Percentiles rank a stretch among this genome's conserved stretches.
These are phyloP conservation scores for Takifugu rubripes DNA, from an alignment of 2,797 vertebrate genomes.

Conservation along the genomic window DNA sequence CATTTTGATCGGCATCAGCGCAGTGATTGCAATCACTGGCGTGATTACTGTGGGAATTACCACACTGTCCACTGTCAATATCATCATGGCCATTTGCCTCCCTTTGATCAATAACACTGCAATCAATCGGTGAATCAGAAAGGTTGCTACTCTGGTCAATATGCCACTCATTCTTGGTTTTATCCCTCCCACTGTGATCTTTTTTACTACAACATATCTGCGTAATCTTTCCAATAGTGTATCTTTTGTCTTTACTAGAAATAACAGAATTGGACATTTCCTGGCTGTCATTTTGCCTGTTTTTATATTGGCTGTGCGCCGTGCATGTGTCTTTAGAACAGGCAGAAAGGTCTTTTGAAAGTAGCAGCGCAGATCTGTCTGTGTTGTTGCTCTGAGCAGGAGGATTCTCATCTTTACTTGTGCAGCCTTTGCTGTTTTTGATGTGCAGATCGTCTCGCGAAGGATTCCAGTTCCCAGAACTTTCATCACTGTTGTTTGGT, in stretches of 20 bases:
- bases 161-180: constrained; percentile 9
- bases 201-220: not conserved
- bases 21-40: constrained; percentile 30
- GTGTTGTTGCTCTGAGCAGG: not conserved
- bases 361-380: constrained; percentile 2
- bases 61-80: constrained; percentile 19
- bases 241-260: not conserved
- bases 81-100: not conserved
- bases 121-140: constrained; percentile 12
- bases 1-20: not conserved
- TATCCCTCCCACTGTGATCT: not conserved
- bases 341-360: not conserved
- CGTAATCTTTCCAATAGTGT: not conserved
- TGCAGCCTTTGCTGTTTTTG: not conserved
- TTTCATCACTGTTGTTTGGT: not conserved
- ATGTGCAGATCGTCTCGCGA: not conserved
- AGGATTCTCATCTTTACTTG: not conserved
- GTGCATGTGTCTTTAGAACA: constrained; percentile 5
- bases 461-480: not conserved
- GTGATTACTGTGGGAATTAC: constrained; percentile 8
- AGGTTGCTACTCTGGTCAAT: not conserved
- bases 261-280: not conserved
- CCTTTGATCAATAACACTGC: constrained; percentile 5
- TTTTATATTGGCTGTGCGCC: constrained; percentile 14
- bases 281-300: not conserved